A percentile compares a stretch with the other conserved stretches of the same genome.
phyloP scores from a whole-genome alignment of 2,113 vertebrate species.

The Myrmecobius fasciatus region DNA sequence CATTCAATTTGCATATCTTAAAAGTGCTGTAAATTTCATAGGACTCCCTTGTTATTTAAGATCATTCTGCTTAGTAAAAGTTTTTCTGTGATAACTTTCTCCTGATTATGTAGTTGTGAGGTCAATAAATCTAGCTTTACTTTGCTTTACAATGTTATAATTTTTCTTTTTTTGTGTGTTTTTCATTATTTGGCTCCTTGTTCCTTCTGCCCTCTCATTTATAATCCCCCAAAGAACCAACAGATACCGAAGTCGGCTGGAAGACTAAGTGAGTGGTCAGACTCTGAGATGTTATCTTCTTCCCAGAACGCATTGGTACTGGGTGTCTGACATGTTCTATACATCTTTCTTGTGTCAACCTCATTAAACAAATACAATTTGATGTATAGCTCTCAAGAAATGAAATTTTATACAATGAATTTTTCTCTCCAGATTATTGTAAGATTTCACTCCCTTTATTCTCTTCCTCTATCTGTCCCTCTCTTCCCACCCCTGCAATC shows the following conservation, averaged over 20 bases:
- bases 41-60: constrained; percentile 93
- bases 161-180: constrained; percentile 85
- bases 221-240: constrained; percentile 90
- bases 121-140: constrained; percentile 87
- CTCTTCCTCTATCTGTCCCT: background rate
- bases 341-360: constrained; percentile 93
- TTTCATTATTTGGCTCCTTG: constrained; percentile 93
- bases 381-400: constrained; percentile 93
- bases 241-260: constrained; percentile 91
- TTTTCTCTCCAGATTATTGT: background rate
- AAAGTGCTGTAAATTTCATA: constrained; percentile 92
- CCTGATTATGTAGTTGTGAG: constrained; percentile 83
- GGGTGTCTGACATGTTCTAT: constrained; percentile 95
- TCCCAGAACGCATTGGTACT: constrained; percentile 90
- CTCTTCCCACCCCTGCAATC: background rate
- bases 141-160: constrained; percentile 83
- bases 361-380: constrained; percentile 94
- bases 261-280: constrained; percentile 96
- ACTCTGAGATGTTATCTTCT: constrained; percentile 93
- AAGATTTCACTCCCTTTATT: background rate
- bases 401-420: constrained; percentile 83
- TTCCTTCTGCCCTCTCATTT: constrained; percentile 93
- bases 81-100: constrained; percentile 86
- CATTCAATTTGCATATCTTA: constrained; percentile 99
- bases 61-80: constrained; percentile 84